These are phyloP conservation scores for Thyatira batis DNA, from an alignment of 2,888 invertebrate genomes.

Conservation along the genomic window DNA sequence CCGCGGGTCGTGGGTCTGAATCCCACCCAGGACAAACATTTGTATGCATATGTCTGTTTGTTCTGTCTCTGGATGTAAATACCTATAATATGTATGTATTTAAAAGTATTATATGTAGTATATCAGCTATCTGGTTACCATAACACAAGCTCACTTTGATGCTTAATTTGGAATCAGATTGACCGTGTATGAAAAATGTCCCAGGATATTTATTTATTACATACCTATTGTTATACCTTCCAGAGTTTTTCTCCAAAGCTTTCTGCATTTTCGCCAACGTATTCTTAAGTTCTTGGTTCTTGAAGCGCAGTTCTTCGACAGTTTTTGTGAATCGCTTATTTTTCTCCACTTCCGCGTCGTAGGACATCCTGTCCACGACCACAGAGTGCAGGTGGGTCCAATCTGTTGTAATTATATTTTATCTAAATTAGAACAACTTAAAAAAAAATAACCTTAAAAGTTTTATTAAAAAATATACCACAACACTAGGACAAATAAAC, in stretches of 20 bases:
- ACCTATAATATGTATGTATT: too few relatives aligned
- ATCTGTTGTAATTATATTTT: constrained; percentile 38
- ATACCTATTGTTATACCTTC: constrained; percentile 37
- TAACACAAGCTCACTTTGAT: too few relatives aligned
- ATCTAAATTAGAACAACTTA: not conserved
- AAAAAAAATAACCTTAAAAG: not conserved
- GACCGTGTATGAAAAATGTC: too few relatives aligned
- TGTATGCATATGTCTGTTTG: too few relatives aligned
- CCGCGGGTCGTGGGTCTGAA: too few relatives aligned
- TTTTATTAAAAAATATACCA: too few relatives aligned
- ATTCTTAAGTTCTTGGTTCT: constrained; percentile 70
- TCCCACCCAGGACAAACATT: too few relatives aligned
- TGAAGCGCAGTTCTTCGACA: constrained; percentile 74
- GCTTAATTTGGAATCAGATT: too few relatives aligned
- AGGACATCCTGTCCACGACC: constrained; percentile 77
- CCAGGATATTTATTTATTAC: not conserved
- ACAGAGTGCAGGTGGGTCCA: constrained; percentile 73
- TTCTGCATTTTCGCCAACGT: constrained; percentile 61
- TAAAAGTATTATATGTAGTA: too few relatives aligned
- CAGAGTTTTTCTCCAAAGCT: constrained; percentile 47
- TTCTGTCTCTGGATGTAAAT: too few relatives aligned
- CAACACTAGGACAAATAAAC: too few relatives aligned
- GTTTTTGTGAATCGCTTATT: constrained; percentile 66
- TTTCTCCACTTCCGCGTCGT: constrained; percentile 72
- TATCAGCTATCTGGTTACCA: too few relatives aligned